Percentiles rank a stretch among this genome's conserved stretches.
These are phyloP conservation scores for Takifugu bimaculatus DNA, from an alignment of 2,113 vertebrate species.

Conservation along the genomic window DNA sequence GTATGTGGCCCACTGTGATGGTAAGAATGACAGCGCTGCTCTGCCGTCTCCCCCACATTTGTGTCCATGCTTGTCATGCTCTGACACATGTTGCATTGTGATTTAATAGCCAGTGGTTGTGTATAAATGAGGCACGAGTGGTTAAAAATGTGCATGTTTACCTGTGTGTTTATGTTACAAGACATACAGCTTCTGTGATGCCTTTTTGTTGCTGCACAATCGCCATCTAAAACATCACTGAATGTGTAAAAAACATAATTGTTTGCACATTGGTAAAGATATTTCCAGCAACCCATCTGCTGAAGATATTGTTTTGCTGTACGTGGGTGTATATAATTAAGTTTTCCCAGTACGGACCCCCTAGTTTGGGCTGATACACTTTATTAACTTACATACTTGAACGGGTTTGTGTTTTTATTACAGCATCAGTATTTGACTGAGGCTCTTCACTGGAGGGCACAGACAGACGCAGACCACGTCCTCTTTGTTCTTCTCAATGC, in stretches of 20 bases:
- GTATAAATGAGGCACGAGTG: constrained; percentile 15
- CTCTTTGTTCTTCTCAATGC: constrained; percentile 93
- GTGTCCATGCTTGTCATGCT: constrained; percentile 24
- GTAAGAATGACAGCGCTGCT: constrained; percentile 62
- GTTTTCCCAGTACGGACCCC: constrained; percentile 9
- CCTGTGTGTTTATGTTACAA: constrained; percentile 3
- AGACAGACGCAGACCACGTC: constrained; percentile 89
- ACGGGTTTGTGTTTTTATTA: constrained; percentile 7
- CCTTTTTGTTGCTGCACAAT: not conserved
- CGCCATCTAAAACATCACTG: constrained; percentile 11
- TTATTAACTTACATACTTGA: not conserved
- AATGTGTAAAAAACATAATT: constrained; percentile 14
- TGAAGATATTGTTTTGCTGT: constrained; percentile 16
- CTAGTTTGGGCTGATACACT: constrained; percentile 15
- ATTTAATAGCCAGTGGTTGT: constrained; percentile 33
- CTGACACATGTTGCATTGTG: constrained; percentile 32
- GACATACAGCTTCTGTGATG: not conserved
- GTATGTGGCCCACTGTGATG: constrained; percentile 83
- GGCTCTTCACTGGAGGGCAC: constrained; percentile 94
- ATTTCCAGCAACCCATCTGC: constrained; percentile 16
- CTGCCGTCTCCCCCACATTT: constrained; percentile 26
- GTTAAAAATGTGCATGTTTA: constrained; percentile 28
- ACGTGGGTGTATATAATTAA: constrained; percentile 14
- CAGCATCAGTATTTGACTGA: constrained; percentile 95
- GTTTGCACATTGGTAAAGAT: constrained; percentile 25